Evolutionary conservation across 1,140 invertebrate genomes (phyloP), one percentile per base, ranked within the genome.

Genomic region (Drosophila melanica): DNA sequence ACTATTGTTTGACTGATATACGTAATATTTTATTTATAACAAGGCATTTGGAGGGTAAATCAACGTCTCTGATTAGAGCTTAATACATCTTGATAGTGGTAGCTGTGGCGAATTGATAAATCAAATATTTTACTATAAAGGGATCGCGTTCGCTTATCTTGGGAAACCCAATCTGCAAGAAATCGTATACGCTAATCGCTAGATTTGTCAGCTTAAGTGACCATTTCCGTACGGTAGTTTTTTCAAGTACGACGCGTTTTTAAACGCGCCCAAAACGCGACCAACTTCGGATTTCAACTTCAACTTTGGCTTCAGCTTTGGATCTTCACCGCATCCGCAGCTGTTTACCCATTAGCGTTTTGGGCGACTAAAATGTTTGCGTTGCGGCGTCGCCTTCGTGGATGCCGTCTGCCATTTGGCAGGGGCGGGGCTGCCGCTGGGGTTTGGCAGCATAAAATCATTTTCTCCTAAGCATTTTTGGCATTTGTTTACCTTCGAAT

Each of bases 331-430:
- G 66, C 81, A 75, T 77, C n/a, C 70, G 45, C 67, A 47, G 62
- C 65, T 81, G 82, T 87, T 87, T 87, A 77, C 84, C 81, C 81
- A 86, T 86, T 86, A 86, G 81, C 81, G 81, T 86, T 89, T 79
- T 82, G 79, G 79, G 77, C 65, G 65, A 64, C 86, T 79, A 87
- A 87, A 87, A 87, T 87, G 82, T 87, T 87, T 87, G 71, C 82
- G 75, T 75, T 76, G 60, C 59, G 73, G 59, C 50, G 67, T 65
- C 75, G 71, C 45, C 79, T 39, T 45, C 77, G 27, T 45, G 14
- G 18, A 30, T 67, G 45, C 23, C n/a, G 58, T 68, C 27, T 45
- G 66, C 42, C 53, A 39, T 44, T 73, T 60, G 39, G 44, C 33
- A 35, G 11, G 12, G 18, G 6, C 8, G 33, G 23, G 8, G 12